Percentiles rank a stretch among this genome's conserved stretches.
Conservation (phyloP, 2,113 vertebrate species). For the Chitala chitala region DNA sequence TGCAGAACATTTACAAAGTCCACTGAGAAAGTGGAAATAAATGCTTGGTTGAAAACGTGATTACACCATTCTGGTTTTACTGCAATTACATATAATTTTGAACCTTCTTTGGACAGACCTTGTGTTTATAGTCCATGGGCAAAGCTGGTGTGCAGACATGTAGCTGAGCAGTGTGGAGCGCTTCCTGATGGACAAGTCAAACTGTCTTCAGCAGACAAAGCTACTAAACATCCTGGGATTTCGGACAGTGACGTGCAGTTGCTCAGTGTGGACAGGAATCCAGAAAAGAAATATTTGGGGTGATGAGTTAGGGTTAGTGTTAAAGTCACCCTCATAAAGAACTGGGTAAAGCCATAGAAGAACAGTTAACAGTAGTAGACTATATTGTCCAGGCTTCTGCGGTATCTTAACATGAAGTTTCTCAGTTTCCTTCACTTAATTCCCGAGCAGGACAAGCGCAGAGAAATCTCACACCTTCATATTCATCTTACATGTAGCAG, state of each 20-base stretch:
- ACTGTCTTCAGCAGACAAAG: background rate
- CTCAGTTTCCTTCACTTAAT: too few species aligned
- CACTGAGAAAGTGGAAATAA: background rate
- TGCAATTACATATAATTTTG: slow-evolving; percentile 1
- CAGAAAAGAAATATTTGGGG: too few species aligned
- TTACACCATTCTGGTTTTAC: background rate
- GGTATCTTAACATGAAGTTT: too few species aligned
- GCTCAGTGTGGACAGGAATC: background rate
- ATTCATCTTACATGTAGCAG: too few species aligned
- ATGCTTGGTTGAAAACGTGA: background rate
- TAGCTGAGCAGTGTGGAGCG: background rate
- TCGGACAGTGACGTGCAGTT: background rate
- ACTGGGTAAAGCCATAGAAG: too few species aligned
- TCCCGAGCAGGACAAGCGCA: too few species aligned
- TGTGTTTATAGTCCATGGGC: background rate
- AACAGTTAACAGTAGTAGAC: too few species aligned
- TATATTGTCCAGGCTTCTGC: too few species aligned
- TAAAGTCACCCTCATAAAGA: too few species aligned
- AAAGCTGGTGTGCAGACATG: too few species aligned
- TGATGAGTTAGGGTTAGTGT: too few species aligned
- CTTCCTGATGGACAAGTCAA: background rate
- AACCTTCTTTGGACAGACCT: background rate
- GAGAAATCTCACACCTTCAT: too few species aligned
- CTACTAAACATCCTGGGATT: background rate
- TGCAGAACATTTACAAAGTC: background rate